Evolutionary conservation across 1,140 invertebrate genomes (phyloP).

Genomic region (Listronotus bonariensis): DNA sequence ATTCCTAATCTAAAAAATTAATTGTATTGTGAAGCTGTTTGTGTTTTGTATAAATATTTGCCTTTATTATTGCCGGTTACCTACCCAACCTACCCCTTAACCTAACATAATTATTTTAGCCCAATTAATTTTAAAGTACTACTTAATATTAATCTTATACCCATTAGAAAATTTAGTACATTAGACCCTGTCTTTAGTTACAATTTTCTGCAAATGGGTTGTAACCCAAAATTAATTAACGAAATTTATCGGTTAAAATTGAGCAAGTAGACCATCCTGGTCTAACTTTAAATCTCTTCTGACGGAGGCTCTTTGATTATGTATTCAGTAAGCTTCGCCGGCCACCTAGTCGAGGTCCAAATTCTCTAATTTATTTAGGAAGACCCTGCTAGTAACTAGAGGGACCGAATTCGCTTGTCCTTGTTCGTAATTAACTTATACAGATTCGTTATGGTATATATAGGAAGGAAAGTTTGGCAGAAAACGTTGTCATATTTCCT

Average conservation of each 20-base stretch:
- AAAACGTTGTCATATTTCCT: no score
- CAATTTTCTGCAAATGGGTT: conserved; percentile 10
- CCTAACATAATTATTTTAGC: no score
- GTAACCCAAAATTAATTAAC: conserved; percentile 26
- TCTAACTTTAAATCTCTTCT: conserved; percentile 25
- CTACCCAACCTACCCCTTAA: no score
- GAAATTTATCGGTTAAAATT: conserved; percentile 25
- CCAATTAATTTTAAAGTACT: no score
- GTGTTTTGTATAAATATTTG: no score
- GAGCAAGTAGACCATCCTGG: conserved; percentile 4
- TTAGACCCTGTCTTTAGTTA: neutral
- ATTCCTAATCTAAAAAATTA: no score
- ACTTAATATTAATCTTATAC: no score
- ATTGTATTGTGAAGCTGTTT: no score
- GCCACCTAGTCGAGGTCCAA: conserved; percentile 17
- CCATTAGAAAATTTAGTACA: conserved; percentile 7
- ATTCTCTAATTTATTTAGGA: conserved; percentile 22
- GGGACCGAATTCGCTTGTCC: conserved; percentile 5
- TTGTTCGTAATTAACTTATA: conserved; percentile 21
- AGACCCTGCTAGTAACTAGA: conserved; percentile 11
- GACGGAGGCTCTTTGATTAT: conserved; percentile 26
- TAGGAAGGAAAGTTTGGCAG: no score
- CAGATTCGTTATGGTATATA: conserved; percentile 4
- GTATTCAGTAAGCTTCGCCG: conserved; percentile 15
- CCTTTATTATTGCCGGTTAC: no score